Evolutionary conservation across 2,888 invertebrate genomes (phyloP), one percentile per base, ranked within the genome.

Genomic region (Caenorhabditis becei): DNA sequence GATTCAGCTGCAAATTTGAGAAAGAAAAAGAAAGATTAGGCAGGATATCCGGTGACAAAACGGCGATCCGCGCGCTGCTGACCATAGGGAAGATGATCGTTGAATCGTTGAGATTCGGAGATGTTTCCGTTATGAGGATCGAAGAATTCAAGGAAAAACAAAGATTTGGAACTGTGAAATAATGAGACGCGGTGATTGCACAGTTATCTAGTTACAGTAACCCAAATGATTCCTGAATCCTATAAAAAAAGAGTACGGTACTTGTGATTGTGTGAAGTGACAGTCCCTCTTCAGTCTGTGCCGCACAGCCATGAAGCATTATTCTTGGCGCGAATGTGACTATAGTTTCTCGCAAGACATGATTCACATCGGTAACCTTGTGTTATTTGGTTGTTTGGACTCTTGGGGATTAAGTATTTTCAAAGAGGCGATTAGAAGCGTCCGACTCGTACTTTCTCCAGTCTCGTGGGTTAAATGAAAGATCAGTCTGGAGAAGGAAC

Each of bases 11-110:
- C 47, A 23, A 26, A 54, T 18, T 32, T 58, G 28, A 37, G 23
- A 24, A 20, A 63, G 23, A 47, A 59, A 35, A 53, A 41, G 58
- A 28, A 41, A 66, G 61, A 75, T 74, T 74, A 74, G 58, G 8
- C 23, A 41, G 26, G 26, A 56, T 72, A 63, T 72, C 71, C 71
- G 62, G 71, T 72, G 56, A 63, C 63, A 62, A 71, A 71, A 61
- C 44, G 7, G 41, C 32, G 32, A 32, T 41, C n/a, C n/a, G 41
- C 41, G 7, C 41, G 14, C 14, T 49, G 32, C 32, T 67, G 28
- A 35, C 23, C 58, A 41, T 53, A 16, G 14, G 32, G 44, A 28
- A 24, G 32, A 28, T 66, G 75, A 61, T 66, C 65, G 28, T 74
- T 59, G 59, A 59, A 74, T 41, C 41, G 14, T 41, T 7, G 14